These are phyloP conservation scores for Pycnonotus jocosus DNA, from an alignment of 2,113 vertebrate species.

Conservation along the genomic window DNA sequence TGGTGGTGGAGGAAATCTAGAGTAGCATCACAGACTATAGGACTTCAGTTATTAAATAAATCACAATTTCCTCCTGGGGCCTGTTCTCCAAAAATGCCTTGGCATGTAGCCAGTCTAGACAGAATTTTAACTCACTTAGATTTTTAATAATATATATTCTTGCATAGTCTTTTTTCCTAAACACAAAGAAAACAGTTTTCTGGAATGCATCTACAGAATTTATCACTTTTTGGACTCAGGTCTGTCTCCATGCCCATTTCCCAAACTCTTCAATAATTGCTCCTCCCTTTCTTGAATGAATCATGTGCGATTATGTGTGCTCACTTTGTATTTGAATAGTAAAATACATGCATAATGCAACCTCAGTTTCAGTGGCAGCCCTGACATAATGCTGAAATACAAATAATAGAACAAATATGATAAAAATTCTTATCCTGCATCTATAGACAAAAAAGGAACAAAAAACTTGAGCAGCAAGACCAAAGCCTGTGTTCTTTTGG, in stretches of 20 bases:
- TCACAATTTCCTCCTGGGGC: background rate
- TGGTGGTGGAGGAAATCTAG: background rate
- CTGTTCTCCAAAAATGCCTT: background rate
- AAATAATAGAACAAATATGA: background rate
- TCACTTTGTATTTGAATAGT: background rate
- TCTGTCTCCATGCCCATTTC: background rate
- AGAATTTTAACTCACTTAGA: background rate
- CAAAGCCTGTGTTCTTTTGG: background rate
- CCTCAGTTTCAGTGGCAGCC: background rate
- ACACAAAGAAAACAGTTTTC: background rate
- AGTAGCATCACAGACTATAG: background rate
- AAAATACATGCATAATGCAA: background rate
- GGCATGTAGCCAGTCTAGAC: background rate
- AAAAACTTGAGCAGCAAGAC: background rate
- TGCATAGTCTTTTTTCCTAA: background rate
- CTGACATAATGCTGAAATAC: background rate
- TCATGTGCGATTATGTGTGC: background rate
- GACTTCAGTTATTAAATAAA: background rate
- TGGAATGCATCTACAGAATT: background rate
- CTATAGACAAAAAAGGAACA: background rate
- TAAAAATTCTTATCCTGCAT: background rate
- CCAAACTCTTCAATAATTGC: background rate
- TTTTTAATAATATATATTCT: background rate
- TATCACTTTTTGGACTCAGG: background rate
- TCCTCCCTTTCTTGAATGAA: background rate